Conservation (phyloP, 1,140 invertebrate species). For the Drosophila elegans region DNA sequence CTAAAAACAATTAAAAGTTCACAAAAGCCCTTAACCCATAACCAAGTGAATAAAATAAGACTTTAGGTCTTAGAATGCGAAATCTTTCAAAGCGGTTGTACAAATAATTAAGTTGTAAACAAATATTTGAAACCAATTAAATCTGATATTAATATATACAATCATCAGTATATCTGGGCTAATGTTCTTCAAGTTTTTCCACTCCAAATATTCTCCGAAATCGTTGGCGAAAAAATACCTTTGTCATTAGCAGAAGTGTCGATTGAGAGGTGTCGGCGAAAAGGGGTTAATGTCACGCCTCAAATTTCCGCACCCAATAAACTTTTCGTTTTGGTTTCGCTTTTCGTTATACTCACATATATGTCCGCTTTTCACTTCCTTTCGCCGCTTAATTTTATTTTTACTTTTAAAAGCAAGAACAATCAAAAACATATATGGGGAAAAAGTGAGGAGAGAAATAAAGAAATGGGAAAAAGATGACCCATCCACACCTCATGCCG, state of each 20-base stretch:
- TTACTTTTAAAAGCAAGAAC: slow-evolving; percentile 22
- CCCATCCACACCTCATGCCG: slow-evolving; percentile 68
- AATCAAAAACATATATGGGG: slow-evolving; percentile 7
- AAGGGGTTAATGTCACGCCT: slow-evolving; percentile 61
- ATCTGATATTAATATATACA: no score
- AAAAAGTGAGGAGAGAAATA: neutral
- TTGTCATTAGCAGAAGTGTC: slow-evolving; percentile 30
- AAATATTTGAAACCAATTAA: no score
- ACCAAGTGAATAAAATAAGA: no score
- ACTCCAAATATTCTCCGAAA: no score
- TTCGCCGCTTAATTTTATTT: slow-evolving; percentile 58
- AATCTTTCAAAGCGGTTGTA: no score
- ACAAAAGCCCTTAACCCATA: no score
- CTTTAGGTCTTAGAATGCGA: no score
- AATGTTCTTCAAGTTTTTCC: no score
- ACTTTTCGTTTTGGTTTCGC: slow-evolving; percentile 55
- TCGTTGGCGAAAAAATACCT: slow-evolving; percentile 2
- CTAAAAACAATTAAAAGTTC: no score
- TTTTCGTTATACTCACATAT: slow-evolving; percentile 22
- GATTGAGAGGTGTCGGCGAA: slow-evolving; percentile 20
- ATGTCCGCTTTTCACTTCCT: slow-evolving; percentile 70
- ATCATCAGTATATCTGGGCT: no score
- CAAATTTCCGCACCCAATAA: slow-evolving; percentile 52
- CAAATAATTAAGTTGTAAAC: no score
- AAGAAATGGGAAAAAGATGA: slow-evolving; percentile 16